Evolutionary conservation across 1,140 invertebrate species (phyloP), one percentile per base, ranked within the genome.

Genomic region (Calosoma granatense): DNA sequence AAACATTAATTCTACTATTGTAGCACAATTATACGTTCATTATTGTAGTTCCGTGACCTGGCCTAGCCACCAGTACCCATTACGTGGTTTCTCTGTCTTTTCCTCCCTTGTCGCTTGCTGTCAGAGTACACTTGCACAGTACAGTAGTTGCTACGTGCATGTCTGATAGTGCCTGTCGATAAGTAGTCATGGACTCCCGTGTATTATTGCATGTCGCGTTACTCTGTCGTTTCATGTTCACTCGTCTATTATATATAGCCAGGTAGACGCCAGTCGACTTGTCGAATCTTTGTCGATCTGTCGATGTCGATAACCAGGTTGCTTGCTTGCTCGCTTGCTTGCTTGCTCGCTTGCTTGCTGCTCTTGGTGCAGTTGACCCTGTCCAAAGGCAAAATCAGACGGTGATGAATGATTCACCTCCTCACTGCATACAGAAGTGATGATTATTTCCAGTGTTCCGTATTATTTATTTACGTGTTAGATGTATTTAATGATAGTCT

Each of bases 1-100:
- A 17, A 47, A 47, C 41, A 47, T 47, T 47, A 47, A 47, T 47
- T 47, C 41, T 47, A 9, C 9, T 47, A 47, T 47, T 47, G 41
- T 47, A 47, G 41, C 17, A 47, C 41, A 47, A 47, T 47, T 47
- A 47, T 17, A 47, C 41, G 41, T 11, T 47, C 17, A 47, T 47
- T 9, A 47, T 47, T 47, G 17, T 47, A 47, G 6, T 47, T 47
- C 17, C 41, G 41, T 47, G 41, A 47, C 41, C 15, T n/a, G n/a
- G n/a, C n/a, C n/a, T n/a, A n/a, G n/a, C n/a, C 17, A 17, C 3
- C 15, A 17, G 41, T 17, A 17, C 41, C 41, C 41, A 17, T 47
- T 47, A 47, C 41, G 17, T 47, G 4, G 3, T 17, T 47, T 47
- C 15, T 17, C 6, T 4, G 4, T 17, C 17, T 3, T 17, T 17